Percentiles rank a stretch among this genome's conserved stretches.
Evolutionary conservation across 2,797 vertebrate species (phyloP).

Genomic region (Lacerta viridis): DNA sequence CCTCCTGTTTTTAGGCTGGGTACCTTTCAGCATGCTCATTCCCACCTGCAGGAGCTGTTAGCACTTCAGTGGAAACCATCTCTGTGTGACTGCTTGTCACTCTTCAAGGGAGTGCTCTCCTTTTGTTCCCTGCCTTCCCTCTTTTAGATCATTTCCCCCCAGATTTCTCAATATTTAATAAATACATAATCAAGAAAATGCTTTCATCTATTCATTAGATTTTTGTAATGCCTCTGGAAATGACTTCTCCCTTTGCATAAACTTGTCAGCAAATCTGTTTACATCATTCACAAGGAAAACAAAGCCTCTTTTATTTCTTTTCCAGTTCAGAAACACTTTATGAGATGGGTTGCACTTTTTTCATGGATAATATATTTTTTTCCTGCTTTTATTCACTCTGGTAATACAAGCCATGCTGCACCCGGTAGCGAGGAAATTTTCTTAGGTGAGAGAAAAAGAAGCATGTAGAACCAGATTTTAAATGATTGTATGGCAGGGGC

Average conservation of each 20-base stretch:
- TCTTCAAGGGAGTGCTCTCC: slow-evolving; percentile 69
- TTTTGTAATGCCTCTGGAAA: slow-evolving; percentile 70
- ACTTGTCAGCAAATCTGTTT: slow-evolving; percentile 74
- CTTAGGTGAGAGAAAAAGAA: background rate
- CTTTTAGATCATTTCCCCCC: slow-evolving; percentile 67
- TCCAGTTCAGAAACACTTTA: slow-evolving; percentile 52
- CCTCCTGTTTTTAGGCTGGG: slow-evolving; percentile 63
- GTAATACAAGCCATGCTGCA: background rate
- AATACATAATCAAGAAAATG: slow-evolving; percentile 73
- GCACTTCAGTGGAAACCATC: slow-evolving; percentile 70
- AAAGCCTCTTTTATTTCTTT: slow-evolving; percentile 65
- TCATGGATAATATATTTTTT: background rate
- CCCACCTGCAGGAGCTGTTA: slow-evolving; percentile 75
- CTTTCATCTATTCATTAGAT: slow-evolving; percentile 78
- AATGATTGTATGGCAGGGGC: background rate
- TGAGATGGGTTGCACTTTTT: slow-evolving; percentile 40
- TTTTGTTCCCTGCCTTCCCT: slow-evolving; percentile 73
- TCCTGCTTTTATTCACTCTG: background rate
- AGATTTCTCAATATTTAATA: slow-evolving; percentile 76
- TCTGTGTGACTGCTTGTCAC: slow-evolving; percentile 67
- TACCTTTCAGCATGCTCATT: slow-evolving; percentile 67
- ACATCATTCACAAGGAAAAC: slow-evolving; percentile 51
- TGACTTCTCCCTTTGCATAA: slow-evolving; percentile 73
- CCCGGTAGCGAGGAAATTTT: background rate
- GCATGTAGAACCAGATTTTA: background rate